Evolutionary conservation across 2,797 vertebrate species (phyloP).

Genomic region (Neomorphus geoffroyi): DNA sequence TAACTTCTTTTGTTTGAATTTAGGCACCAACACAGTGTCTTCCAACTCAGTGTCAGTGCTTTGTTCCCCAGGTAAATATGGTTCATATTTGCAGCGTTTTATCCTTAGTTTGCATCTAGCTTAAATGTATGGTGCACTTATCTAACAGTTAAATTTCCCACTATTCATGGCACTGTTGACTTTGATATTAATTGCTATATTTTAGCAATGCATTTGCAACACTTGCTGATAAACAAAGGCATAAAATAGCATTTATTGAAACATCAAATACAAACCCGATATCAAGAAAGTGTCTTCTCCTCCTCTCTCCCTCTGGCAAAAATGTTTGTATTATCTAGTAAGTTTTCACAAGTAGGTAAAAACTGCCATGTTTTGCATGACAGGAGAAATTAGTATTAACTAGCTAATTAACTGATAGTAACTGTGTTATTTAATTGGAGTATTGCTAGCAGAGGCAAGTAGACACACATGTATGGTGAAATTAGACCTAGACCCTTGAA

Average conservation of each 20-base stretch:
- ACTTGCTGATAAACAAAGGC: background rate
- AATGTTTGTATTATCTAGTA: background rate
- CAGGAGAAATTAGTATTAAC: background rate
- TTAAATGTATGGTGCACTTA: background rate
- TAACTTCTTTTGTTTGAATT: background rate
- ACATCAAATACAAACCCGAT: background rate
- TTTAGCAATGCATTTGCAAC: background rate
- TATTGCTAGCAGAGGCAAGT: background rate
- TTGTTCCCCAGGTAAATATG: conserved; percentile 78
- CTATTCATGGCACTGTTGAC: background rate
- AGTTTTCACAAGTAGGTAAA: background rate
- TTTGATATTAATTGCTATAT: background rate
- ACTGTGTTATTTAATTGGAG: background rate
- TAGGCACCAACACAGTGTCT: conserved; percentile 79
- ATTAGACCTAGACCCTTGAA: background rate
- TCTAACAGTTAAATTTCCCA: background rate
- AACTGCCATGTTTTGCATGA: background rate
- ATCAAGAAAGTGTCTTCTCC: background rate
- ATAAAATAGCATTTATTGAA: background rate
- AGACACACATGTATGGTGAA: background rate
- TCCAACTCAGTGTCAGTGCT: conserved; percentile 80
- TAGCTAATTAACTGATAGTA: background rate
- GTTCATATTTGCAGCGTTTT: background rate
- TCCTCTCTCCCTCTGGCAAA: background rate
- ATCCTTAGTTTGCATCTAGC: background rate